phyloP scores from a whole-genome alignment of 2,797 vertebrate species.

The Hemitrygon akajei region DNA sequence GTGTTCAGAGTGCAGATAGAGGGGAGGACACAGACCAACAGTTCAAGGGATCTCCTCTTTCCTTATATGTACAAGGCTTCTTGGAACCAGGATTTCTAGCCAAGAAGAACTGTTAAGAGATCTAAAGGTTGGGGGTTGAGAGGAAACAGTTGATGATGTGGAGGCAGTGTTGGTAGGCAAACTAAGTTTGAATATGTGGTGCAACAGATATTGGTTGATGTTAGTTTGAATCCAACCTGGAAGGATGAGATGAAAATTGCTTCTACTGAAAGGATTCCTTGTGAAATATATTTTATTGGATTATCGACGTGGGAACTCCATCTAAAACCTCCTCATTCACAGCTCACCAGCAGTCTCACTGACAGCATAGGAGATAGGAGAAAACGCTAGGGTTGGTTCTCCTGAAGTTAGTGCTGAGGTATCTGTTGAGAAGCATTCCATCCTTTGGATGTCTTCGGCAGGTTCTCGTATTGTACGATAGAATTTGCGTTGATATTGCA shows the following conservation, averaged over 20 bases:
- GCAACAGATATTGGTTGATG: not conserved
- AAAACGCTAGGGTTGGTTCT: not conserved
- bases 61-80: not conserved
- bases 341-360: not conserved
- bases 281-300: not conserved
- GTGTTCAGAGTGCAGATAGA: not conserved
- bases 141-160: no score
- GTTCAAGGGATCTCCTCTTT: no score
- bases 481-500: not conserved
- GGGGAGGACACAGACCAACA: not conserved
- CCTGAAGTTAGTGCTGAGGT: not conserved
- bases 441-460: not conserved
- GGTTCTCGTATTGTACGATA: no score
- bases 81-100: not conserved
- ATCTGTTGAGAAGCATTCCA: not conserved
- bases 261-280: not conserved
- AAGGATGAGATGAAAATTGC: not conserved
- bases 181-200: not conserved
- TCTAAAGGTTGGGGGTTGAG: not conserved
- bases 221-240: not conserved
- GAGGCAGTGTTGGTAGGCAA: no score
- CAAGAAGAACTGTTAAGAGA: not conserved
- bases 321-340: not conserved
- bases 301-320: not conserved
- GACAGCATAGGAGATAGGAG: not conserved